Evolutionary conservation across 1,140 invertebrate species (phyloP), one percentile per base, ranked within the genome.

Genomic region (Wiebesia pumilae): DNA sequence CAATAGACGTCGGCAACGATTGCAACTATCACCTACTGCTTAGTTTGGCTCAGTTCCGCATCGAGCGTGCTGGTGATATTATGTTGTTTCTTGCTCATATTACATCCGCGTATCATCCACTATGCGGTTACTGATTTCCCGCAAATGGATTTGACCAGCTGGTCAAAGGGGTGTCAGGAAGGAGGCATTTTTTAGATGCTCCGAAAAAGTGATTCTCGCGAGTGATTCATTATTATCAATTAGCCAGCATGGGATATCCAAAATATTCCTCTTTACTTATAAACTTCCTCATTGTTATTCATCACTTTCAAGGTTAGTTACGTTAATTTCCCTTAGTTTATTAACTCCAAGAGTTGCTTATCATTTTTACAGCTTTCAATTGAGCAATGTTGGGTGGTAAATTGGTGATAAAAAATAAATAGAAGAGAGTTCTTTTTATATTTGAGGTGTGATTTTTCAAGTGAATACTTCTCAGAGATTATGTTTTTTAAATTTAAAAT

Each of bases 251-350:
- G 86, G 86, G 80, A 67, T 83, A 87, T 43, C 47, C 62, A n/a
- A 67, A 51, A 79, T 81, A 65, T 30, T 80, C 38, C 30, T 79
- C 51, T 35, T 47, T 88, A 33, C 51, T 88, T 7, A 30, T 86
- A 19, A 88, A 75, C 81, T 88, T 84, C 81, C 65, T 90, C 24
- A 77, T 90, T 0, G 85, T 90, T 30, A 83, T 89, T 40, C 87
- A 86, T 77, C 87, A 89, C n/a, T 81, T 91, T 88, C 90, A 90
- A 91, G 90, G 90, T 91, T 84, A 82, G 89, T 88, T 24, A n/a
- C 35, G 69, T 12, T 38, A 38, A 19, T 78, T 21, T 27, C 21
- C 7, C 19, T 19, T 54, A 4, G 51, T 10, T 16, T 54, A 19
- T 16, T 16, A 19, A 16, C 10, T 54, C n/a, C n/a, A n/a, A n/a